Conservation (phyloP, 2,797 vertebrate species). For the Morelia viridis region DNA sequence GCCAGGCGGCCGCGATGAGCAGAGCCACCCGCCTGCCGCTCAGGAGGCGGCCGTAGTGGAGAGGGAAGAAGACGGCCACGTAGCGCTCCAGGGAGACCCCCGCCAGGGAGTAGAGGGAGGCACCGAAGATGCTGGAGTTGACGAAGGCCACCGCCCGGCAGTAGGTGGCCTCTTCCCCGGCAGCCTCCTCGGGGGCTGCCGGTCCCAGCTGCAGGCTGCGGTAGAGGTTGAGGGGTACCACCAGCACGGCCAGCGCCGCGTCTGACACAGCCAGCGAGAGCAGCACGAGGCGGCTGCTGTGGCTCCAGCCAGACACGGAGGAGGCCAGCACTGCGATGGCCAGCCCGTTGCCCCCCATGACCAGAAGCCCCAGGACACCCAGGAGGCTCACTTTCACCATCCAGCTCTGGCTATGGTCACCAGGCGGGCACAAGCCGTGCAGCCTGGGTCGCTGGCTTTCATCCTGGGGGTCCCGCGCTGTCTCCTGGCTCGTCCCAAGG, state of each 20-base stretch:
- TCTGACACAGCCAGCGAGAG: slow-evolving; percentile 82
- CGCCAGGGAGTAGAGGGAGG: slow-evolving; percentile 83
- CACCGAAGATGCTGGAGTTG: slow-evolving; percentile 80
- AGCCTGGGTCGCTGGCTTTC: background rate
- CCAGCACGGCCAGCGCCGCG: slow-evolving; percentile 79
- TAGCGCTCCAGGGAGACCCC: slow-evolving; percentile 82
- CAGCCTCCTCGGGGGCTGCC: slow-evolving; percentile 57
- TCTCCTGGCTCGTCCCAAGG: background rate
- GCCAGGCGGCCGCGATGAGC: slow-evolving; percentile 81
- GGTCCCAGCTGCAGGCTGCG: slow-evolving; percentile 75
- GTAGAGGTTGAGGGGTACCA: slow-evolving; percentile 84
- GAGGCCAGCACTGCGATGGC: slow-evolving; percentile 82
- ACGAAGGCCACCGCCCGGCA: slow-evolving; percentile 82
- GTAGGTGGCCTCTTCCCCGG: slow-evolving; percentile 35
- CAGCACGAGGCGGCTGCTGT: slow-evolving; percentile 80
- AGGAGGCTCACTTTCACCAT: slow-evolving; percentile 78
- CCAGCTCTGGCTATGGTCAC: background rate
- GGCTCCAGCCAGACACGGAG: slow-evolving; percentile 83
- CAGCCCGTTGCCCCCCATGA: slow-evolving; percentile 80
- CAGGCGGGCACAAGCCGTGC: background rate
- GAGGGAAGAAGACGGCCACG: slow-evolving; percentile 81
- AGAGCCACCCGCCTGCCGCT: slow-evolving; percentile 73
- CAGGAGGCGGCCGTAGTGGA: slow-evolving; percentile 77
- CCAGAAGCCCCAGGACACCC: slow-evolving; percentile 76
- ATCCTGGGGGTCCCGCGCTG: fast-evolving